These are phyloP conservation scores for Calidris pugnax DNA, from an alignment of 2,113 vertebrate genomes.

Conservation along the genomic window DNA sequence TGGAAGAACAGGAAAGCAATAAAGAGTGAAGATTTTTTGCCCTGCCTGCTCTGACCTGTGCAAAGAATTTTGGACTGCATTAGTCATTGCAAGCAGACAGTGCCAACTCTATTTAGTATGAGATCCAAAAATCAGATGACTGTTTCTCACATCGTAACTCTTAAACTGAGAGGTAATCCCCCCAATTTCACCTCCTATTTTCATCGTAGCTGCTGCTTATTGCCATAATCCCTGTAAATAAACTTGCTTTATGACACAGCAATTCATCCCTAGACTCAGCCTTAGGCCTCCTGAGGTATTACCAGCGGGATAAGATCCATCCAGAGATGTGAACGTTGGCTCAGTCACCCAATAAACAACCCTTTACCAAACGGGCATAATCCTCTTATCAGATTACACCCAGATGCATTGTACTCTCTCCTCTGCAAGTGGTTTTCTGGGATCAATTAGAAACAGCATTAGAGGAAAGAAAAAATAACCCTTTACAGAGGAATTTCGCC, in stretches of 20 bases:
- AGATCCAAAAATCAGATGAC: neutral
- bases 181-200: neutral
- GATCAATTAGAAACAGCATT: conserved; percentile 3
- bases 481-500: neutral
- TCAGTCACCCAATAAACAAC: neutral
- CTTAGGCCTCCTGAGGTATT: neutral
- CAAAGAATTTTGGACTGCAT: neutral
- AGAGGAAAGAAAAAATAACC: neutral
- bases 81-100: neutral
- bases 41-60: neutral
- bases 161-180: neutral
- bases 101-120: neutral
- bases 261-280: neutral
- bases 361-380: neutral
- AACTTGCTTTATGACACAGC: neutral
- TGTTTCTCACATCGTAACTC: neutral
- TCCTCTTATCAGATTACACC: neutral
- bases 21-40: neutral
- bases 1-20: neutral
- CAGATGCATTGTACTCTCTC: neutral
- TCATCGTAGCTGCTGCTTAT: neutral
- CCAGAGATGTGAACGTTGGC: neutral
- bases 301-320: conserved; percentile 7
- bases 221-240: conserved; percentile 5
- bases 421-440: neutral